Evolutionary conservation across 2,113 vertebrate species (phyloP).

Genomic region (Eulemur macaco): DNA sequence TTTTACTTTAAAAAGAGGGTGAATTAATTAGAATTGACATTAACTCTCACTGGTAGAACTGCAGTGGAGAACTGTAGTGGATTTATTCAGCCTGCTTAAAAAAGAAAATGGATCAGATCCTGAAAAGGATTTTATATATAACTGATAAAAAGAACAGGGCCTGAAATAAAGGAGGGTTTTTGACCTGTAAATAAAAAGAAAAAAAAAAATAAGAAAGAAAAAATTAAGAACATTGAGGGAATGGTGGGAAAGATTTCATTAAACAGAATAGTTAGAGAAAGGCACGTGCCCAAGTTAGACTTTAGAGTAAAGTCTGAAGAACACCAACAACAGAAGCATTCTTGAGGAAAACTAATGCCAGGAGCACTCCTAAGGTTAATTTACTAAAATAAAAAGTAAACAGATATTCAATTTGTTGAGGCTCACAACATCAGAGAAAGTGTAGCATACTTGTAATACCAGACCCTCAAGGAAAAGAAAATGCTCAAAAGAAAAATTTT

Average conservation of each 20-base stretch:
- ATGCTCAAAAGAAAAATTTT: background rate
- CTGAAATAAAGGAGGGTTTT: background rate
- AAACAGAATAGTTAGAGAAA: background rate
- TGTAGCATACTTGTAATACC: background rate
- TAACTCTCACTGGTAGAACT: slow-evolving; percentile 18
- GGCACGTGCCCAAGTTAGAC: background rate
- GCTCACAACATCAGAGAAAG: background rate
- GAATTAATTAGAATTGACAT: slow-evolving; percentile 56
- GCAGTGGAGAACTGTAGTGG: background rate
- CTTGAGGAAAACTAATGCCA: background rate
- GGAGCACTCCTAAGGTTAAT: background rate
- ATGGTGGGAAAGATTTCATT: background rate
- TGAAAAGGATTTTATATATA: slow-evolving; percentile 15
- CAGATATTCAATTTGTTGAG: background rate
- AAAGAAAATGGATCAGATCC: slow-evolving; percentile 35
- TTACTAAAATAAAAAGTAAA: slow-evolving; percentile 10
- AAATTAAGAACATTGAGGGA: background rate
- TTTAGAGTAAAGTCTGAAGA: background rate
- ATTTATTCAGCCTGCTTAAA: slow-evolving; percentile 17
- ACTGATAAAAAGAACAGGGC: background rate
- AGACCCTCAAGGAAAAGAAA: background rate
- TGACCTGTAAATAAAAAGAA: background rate
- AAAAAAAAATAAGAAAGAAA: background rate
- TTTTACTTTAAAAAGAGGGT: slow-evolving; percentile 57
- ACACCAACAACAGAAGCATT: background rate